Evolutionary conservation across 2,888 invertebrate genomes (phyloP), one percentile per base, ranked within the genome.

Genomic region (Agrotis puta): DNA sequence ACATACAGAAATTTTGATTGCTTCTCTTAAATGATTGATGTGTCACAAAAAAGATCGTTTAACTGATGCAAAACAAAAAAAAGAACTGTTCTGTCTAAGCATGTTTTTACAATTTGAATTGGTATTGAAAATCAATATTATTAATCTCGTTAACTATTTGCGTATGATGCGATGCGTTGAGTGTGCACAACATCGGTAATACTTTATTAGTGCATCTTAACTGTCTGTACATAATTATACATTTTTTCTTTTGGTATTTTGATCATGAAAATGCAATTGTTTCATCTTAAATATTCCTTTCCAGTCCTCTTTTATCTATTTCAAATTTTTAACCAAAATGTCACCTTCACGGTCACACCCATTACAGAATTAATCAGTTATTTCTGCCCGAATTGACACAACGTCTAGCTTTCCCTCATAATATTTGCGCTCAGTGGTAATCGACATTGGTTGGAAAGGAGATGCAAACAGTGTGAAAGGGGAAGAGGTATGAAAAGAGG

Each of bases 1-100:
- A 20, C 39, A 56, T 58, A 45, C 39, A 61, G 13, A 62, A 20
- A 62, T 54, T 43, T 54, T 57, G 43, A 74, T 73, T 58, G 43
- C 53, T 43, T 70, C 45, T 56, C 50, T 24, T 53, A n/a, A 50
- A 56, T 74, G 58, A 74, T 71, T 71, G 48, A 78, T 61, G 27
- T 14, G 45, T 56, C 13, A n/a, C 43, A 74, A 50, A 71, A 70
- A 59, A 27, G 9, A 54, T 59, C 2, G 22, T 16, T 45, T 48
- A 59, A 48, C 18, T 54, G 43, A 70, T 33, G 22, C 48, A 24
- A 53, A 71, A 51, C 13, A 27, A 18, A 24, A 56, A 24, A 50
- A 27, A 53, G 9, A 20, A n/a, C 2, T 27, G 24, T 11, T 5
- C 11, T 27, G 24, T 54, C 6, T 39, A 51, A 57, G n/a, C 33